Conservation (phyloP, 2,113 vertebrate genomes). For the Tretioscincus oriximinensis region DNA sequence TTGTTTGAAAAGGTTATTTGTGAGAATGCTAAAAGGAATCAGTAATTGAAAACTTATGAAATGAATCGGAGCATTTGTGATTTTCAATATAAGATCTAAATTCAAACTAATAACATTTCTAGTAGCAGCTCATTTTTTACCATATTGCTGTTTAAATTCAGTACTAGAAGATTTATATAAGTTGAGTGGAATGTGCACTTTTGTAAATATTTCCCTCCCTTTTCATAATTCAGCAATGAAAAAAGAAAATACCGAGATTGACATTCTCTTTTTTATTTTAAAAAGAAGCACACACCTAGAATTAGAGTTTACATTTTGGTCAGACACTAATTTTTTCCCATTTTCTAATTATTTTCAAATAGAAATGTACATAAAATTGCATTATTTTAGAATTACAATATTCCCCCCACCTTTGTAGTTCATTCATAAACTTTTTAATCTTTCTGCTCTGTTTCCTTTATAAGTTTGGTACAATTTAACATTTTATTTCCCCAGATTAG, state of each 20-base stretch:
- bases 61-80: not conserved
- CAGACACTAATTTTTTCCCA: too few relatives aligned
- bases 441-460: too few relatives aligned
- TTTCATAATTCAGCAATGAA: not conserved
- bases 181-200: not conserved
- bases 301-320: too few relatives aligned
- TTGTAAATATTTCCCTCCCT: not conserved
- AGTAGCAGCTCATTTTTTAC: not conserved
- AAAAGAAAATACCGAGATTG: not conserved
- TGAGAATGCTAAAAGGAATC: not conserved
- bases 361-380: too few relatives aligned
- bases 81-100: not conserved
- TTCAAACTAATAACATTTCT: not conserved
- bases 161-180: not conserved
- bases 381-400: too few relatives aligned
- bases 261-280: not conserved
- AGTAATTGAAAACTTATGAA: not conserved
- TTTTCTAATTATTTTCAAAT: too few relatives aligned
- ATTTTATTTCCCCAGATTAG: too few relatives aligned
- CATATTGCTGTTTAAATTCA: not conserved
- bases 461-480: too few relatives aligned
- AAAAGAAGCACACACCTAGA: too few relatives aligned
- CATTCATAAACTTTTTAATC: too few relatives aligned
- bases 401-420: too few relatives aligned
- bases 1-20: not conserved